Percentiles rank a stretch among this genome's conserved stretches.
phyloP scores from a whole-genome alignment of 2,113 vertebrate species.

The Sterrhoptilus dennistouni region DNA sequence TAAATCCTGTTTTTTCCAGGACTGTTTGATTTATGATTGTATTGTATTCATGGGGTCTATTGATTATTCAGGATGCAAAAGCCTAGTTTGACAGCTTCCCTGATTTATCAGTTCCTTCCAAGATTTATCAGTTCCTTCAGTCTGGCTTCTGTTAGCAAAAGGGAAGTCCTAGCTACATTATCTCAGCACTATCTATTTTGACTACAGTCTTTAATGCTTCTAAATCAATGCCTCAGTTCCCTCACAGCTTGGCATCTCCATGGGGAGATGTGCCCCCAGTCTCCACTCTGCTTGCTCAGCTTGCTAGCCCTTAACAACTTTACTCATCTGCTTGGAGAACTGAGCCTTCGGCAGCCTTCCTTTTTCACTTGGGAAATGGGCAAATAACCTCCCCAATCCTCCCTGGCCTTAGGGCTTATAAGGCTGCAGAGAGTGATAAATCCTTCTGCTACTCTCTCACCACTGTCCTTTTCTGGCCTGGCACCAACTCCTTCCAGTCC shows the following conservation, averaged over 20 bases:
- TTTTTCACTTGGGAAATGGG: background rate
- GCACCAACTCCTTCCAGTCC: background rate
- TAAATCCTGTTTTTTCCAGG: no score
- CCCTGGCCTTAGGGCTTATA: background rate
- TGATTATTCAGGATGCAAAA: no score
- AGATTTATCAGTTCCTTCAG: no score
- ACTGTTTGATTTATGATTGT: no score
- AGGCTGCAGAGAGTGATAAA: background rate
- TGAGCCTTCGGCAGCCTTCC: background rate
- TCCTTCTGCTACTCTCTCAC: background rate
- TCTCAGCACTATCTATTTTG: no score
- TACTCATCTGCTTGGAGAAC: background rate
- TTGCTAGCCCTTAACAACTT: background rate
- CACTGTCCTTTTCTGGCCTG: background rate
- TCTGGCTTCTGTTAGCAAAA: no score
- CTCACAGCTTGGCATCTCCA: background rate
- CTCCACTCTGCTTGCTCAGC: fast-evolving
- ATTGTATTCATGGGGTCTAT: no score
- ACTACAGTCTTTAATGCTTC: no score
- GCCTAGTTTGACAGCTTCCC: no score
- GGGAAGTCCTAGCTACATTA: no score
- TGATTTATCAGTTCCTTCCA: no score
- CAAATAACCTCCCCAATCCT: background rate
- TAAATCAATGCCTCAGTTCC: no score
- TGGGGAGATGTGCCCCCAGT: background rate